These are phyloP conservation scores for Ophion obscuratus DNA, from an alignment of 2,888 invertebrate species.

Conservation along the genomic window DNA sequence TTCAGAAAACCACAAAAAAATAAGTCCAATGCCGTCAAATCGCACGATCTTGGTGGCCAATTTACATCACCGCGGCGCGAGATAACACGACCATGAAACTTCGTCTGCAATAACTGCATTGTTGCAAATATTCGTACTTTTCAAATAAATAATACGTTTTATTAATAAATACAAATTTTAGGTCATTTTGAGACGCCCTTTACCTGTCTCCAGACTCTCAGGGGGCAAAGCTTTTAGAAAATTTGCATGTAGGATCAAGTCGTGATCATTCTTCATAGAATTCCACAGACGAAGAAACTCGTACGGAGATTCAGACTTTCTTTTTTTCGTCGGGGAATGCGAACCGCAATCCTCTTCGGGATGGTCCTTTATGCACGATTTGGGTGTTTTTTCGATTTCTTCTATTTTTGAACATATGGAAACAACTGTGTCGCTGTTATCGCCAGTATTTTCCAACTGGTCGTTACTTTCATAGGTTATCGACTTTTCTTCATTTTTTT, in stretches of 20 bases:
- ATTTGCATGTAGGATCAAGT: slow-evolving; percentile 77
- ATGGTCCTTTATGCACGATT: not conserved
- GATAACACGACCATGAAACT: no score
- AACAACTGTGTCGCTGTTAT: not conserved
- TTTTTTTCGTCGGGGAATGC: not conserved
- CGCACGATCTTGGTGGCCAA: no score
- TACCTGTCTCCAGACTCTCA: slow-evolving; percentile 72
- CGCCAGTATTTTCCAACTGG: not conserved
- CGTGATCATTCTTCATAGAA: slow-evolving; percentile 76
- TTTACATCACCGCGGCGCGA: no score
- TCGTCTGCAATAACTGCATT: no score
- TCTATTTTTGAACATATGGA: not conserved
- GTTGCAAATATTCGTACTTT: no score
- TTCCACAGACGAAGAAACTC: slow-evolving; percentile 82
- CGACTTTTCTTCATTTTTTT: not conserved
- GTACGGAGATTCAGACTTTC: slow-evolving; percentile 76
- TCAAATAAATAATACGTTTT: no score
- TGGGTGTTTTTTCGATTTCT: not conserved
- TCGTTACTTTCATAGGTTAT: not conserved
- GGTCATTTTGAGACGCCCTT: slow-evolving; percentile 63
- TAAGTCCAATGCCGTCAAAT: no score
- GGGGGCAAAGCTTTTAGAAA: slow-evolving; percentile 79
- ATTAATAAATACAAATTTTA: no score
- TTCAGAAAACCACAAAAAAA: no score
- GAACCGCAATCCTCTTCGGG: not conserved